These are phyloP conservation scores for Drymodes brunneopygia DNA, from an alignment of 2,113 vertebrate genomes.

Conservation along the genomic window DNA sequence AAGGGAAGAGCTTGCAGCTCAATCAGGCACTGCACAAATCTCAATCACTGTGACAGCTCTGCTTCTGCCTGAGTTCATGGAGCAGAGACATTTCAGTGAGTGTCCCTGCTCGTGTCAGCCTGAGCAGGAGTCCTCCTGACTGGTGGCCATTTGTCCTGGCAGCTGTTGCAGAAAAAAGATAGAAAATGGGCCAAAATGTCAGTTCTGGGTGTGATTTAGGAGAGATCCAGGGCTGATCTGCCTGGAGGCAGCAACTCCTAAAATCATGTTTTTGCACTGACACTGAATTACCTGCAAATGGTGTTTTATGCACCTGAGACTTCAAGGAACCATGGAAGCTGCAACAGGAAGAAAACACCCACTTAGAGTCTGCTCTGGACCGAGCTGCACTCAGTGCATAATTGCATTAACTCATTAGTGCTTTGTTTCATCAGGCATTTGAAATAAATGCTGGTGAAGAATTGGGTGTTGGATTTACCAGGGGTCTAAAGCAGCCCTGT, in stretches of 20 bases:
- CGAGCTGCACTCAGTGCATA: not conserved
- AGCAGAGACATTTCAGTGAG: not conserved
- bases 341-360: not conserved
- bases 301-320: not conserved
- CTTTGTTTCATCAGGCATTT: not conserved
- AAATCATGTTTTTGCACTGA: fast-evolving
- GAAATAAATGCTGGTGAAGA: not conserved
- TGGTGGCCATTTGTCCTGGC: not conserved
- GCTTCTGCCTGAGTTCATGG: not conserved
- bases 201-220: not conserved
- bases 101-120: not conserved
- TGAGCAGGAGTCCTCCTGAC: not conserved
- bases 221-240: not conserved
- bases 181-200: not conserved
- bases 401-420: not conserved
- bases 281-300: not conserved
- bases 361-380: not conserved
- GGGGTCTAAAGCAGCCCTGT: not conserved
- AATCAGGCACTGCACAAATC: not conserved
- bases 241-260: fast-evolving
- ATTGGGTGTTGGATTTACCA: not conserved
- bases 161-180: not conserved
- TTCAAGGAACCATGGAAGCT: not conserved
- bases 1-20: not conserved
- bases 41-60: not conserved